Evolutionary conservation across 2,797 vertebrate genomes (phyloP), one percentile per base, ranked within the genome.

Genomic region (Sebastes iracundus): DNA sequence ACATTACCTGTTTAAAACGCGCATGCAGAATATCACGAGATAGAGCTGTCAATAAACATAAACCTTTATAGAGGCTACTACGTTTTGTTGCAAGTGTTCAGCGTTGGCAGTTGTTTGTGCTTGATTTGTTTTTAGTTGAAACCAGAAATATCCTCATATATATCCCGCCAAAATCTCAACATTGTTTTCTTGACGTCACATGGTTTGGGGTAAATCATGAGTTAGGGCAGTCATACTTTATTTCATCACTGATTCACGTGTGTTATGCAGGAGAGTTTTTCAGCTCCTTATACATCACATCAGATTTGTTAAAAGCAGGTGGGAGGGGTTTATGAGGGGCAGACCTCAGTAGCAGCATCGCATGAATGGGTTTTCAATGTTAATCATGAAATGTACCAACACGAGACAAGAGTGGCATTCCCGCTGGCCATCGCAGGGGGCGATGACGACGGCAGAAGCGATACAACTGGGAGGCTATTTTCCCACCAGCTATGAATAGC

Each of bases 371-470:
- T 46, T 46, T 46, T 46, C 42, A 46, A 18, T 46, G 42, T 46
- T 46, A 46, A 18, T 46, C 42, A 8, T 46, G 42, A 46, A 46
- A 46, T 46, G 16, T 46, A 16, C 42, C 0, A 18, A 46, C 42
- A 0, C 16, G 0, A 46, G 42, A 46, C 16, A 18, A 18, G 16
- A 46, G 42, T 46, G 7, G 1, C 16, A 1, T 2, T 46, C 16
- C 42, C 16, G 16, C 42, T 46, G 42, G 16, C 42, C 16, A 46
- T 46, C 3, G 42, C 42, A 46, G 42, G 7, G 42, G 16, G 6
- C 7, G 42, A 46, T 46, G 42, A 18, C 16, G 42, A 8, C 42
- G 1, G 42, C 16, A 46, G 42, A 46, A 46, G 42, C 6, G 3
- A 46, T 4, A 46, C 42, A 46, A 20, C 3, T 46, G 16, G 42